Evolutionary conservation across 1,140 invertebrate species (phyloP).

Genomic region (Brachionus rotundiformis): DNA sequence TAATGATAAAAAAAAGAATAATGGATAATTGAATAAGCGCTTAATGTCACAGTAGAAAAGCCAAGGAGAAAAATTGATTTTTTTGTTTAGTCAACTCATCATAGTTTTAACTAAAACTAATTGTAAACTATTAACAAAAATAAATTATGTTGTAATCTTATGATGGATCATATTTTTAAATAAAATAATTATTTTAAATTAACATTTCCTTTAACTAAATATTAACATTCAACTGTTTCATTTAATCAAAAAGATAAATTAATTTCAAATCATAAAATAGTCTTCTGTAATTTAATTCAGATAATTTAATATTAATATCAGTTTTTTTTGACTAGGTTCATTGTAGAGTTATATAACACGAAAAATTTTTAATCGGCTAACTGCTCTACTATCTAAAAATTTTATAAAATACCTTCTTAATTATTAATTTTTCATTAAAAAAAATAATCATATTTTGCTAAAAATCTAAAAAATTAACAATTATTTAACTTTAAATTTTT

Average conservation of each 20-base stretch:
- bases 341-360: not conserved
- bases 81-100: not conserved
- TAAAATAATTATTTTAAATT: not conserved
- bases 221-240: too few relatives aligned
- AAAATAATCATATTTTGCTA: not conserved
- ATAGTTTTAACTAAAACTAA: not conserved
- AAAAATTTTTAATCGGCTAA: not conserved
- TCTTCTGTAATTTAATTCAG: too few relatives aligned
- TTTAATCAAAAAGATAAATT: too few relatives aligned
- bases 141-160: not conserved
- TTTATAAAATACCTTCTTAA: not conserved
- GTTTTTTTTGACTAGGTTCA: not conserved
- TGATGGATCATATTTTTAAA: too few relatives aligned
- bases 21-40: slow-evolving; percentile 68
- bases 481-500: not conserved
- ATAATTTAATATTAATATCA: not conserved
- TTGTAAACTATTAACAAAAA: not conserved
- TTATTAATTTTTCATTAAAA: not conserved
- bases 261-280: too few relatives aligned
- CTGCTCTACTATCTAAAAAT: not conserved
- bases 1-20: not conserved
- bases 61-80: not conserved
- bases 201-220: not conserved
- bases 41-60: not conserved
- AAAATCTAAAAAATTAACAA: not conserved